These are phyloP conservation scores for Diarsia brunnea DNA, from an alignment of 2,888 invertebrate species.

Conservation along the genomic window DNA sequence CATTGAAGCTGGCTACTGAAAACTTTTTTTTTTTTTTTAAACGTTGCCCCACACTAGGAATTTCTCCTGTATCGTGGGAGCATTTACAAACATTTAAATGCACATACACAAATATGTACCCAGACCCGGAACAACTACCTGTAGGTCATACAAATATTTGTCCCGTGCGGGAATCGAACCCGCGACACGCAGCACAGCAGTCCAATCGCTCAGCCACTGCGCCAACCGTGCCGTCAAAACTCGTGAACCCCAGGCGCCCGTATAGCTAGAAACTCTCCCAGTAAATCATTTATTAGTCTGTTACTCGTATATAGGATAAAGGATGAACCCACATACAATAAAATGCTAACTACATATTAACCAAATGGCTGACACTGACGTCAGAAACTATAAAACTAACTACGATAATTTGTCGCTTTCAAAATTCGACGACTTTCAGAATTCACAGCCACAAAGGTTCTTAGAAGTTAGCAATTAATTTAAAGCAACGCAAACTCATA, in stretches of 20 bases:
- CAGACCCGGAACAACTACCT: too few relatives aligned
- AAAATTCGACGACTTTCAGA: constrained; percentile 67
- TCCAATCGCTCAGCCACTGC: too few relatives aligned
- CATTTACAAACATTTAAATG: too few relatives aligned
- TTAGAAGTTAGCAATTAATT: constrained; percentile 79
- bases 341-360: constrained; percentile 12
- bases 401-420: constrained; percentile 66
- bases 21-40: too few relatives aligned
- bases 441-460: constrained; percentile 73
- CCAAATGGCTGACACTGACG: constrained; percentile 48
- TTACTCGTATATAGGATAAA: background rate
- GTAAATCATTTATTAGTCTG: constrained; percentile 19
- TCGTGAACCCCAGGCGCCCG: background rate
- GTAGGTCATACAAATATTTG: too few relatives aligned
- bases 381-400: constrained; percentile 60
- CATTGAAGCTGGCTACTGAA: background rate
- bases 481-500: constrained; percentile 74
- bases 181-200: too few relatives aligned
- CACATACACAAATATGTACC: too few relatives aligned
- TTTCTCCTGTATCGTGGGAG: too few relatives aligned
- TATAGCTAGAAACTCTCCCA: constrained; percentile 1
- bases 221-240: too few relatives aligned
- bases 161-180: too few relatives aligned
- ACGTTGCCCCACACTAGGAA: too few relatives aligned
- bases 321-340: constrained; percentile 7